Conservation (phyloP, 2,888 invertebrate genomes). For the Chalcis sispes region DNA sequence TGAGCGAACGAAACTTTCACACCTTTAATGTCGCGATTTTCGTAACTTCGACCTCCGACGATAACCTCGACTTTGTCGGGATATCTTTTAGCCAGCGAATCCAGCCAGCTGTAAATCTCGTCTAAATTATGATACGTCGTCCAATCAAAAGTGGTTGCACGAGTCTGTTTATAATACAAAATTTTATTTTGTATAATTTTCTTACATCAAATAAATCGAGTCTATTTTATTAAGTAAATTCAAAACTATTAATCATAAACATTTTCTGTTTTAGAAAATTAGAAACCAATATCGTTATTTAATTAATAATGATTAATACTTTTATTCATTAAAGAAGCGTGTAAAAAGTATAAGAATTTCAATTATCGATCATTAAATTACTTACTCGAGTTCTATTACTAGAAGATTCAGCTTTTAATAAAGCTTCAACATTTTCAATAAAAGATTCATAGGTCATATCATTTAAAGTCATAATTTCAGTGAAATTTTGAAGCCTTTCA, state of each 20-base stretch:
- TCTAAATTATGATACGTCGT: conserved; percentile 79
- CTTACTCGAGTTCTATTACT: neutral
- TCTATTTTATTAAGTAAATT: too few species aligned
- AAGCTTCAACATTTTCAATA: conserved; percentile 80
- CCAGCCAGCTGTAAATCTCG: conserved; percentile 79
- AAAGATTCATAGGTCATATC: conserved; percentile 75
- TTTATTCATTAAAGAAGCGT: too few species aligned
- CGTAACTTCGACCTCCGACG: conserved; percentile 52
- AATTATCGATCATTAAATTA: neutral
- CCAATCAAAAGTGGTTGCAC: conserved; percentile 77
- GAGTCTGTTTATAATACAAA: conserved; percentile 26
- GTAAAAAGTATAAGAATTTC: too few species aligned
- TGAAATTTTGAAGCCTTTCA: conserved; percentile 75
- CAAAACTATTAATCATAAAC: too few species aligned
- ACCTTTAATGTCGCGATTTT: conserved; percentile 60
- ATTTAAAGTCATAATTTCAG: conserved; percentile 73
- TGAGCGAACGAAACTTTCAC: conserved; percentile 69
- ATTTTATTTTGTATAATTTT: too few species aligned
- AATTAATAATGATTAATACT: too few species aligned
- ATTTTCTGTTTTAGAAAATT: too few species aligned
- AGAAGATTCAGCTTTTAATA: conserved; percentile 64
- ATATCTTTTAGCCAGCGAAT: conserved; percentile 75
- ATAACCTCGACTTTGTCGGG: conserved; percentile 66
- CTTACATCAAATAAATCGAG: too few species aligned
- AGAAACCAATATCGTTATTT: too few species aligned